These are phyloP conservation scores for Chloroceryle inda DNA, from an alignment of 2,797 vertebrate genomes.

Conservation along the genomic window DNA sequence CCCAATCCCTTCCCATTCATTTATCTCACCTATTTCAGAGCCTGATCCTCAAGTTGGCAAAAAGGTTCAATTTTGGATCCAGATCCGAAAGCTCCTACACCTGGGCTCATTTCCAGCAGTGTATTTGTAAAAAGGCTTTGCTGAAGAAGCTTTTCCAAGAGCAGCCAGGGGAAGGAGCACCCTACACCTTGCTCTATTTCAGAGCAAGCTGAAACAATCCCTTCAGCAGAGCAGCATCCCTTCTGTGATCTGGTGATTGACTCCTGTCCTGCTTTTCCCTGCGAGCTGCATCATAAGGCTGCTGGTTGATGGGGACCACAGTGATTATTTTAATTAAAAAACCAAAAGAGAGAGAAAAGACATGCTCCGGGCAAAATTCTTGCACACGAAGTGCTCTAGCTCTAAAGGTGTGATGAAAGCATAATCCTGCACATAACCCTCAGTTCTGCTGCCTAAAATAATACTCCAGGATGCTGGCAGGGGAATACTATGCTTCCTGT, in stretches of 20 bases:
- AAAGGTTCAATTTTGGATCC: not conserved
- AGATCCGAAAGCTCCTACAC: not conserved
- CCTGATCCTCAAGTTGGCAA: not conserved
- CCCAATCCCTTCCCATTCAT: not conserved
- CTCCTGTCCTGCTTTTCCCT: not conserved
- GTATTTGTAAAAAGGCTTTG: not conserved
- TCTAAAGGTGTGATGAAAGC: conserved; percentile 83
- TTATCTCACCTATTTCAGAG: not conserved
- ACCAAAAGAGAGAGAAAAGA: not conserved
- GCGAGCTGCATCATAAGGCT: rapidly evolving
- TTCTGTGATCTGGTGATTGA: not conserved
- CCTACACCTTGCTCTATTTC: not conserved
- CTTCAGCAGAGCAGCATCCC: not conserved
- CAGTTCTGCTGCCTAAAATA: conserved; percentile 85
- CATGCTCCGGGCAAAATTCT: conserved; percentile 64
- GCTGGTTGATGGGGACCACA: not conserved
- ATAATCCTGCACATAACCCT: conserved; percentile 78
- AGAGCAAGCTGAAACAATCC: not conserved
- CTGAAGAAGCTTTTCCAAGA: not conserved
- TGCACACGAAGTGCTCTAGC: conserved; percentile 63
- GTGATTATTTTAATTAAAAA: conserved; percentile 24
- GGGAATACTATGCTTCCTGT: conserved; percentile 89
- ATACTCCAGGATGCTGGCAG: conserved; percentile 86
- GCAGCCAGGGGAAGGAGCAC: not conserved
- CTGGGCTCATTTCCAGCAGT: conserved; percentile 4